Evolutionary conservation across 2,113 vertebrate species (phyloP).

Genomic region (Epinephelus moara): DNA sequence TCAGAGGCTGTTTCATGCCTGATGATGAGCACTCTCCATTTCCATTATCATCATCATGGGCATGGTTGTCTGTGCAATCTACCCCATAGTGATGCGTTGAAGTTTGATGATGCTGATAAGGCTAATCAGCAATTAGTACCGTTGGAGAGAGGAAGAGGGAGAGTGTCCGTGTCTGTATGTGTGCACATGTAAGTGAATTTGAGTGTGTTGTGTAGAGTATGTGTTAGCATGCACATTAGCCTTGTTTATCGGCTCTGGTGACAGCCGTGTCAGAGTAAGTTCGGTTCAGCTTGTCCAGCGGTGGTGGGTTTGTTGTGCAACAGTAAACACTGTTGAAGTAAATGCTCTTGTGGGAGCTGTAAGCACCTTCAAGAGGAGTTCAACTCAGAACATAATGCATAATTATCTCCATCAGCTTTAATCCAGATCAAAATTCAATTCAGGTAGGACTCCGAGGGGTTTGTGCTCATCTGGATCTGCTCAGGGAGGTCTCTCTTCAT

Average conservation of each 20-base stretch:
- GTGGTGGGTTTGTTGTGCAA: conserved; percentile 1
- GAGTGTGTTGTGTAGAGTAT: conserved; percentile 18
- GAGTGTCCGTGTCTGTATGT: neutral
- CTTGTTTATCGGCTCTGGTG: conserved; percentile 28
- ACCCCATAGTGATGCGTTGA: conserved; percentile 63
- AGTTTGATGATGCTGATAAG: conserved; percentile 61
- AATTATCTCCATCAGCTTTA: conserved; percentile 20
- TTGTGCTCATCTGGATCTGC: conserved; percentile 20
- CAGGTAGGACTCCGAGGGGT: conserved; percentile 5
- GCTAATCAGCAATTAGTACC: conserved; percentile 70
- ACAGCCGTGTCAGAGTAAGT: conserved; percentile 31
- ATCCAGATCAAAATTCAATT: conserved; percentile 41
- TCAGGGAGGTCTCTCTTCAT: neutral
- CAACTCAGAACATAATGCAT: neutral
- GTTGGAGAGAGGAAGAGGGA: neutral
- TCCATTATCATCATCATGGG: conserved; percentile 64
- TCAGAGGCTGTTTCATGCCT: conserved; percentile 69
- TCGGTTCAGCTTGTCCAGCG: conserved; percentile 5
- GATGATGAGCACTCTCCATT: conserved; percentile 69
- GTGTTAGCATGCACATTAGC: conserved; percentile 17
- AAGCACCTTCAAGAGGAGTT: conserved; percentile 16
- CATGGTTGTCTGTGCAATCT: conserved; percentile 72
- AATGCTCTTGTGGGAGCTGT: neutral
- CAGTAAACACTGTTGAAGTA: conserved; percentile 13
- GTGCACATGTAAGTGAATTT: conserved; percentile 18